These are phyloP conservation scores for Thelaira solivaga DNA, from an alignment of 2,888 invertebrate species.

Conservation along the genomic window DNA sequence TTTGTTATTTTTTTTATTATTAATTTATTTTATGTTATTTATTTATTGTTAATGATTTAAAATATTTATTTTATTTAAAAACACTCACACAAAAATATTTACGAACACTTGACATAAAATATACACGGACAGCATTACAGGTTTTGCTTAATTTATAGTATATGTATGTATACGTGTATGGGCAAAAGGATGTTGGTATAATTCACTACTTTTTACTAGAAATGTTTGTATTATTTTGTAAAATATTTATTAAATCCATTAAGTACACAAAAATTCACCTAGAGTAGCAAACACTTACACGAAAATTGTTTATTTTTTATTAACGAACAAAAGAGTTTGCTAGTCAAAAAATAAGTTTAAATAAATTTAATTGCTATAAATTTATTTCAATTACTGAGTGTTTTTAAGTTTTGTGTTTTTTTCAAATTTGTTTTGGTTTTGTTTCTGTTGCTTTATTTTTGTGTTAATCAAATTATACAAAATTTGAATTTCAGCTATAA, in stretches of 20 bases:
- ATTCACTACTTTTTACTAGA: background rate
- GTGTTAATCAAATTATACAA: constrained; percentile 5
- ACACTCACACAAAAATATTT: background rate
- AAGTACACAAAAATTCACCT: constrained; percentile 13
- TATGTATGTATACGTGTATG: background rate
- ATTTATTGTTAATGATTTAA: constrained; percentile 37
- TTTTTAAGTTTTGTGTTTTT: no score
- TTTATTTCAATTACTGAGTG: constrained; percentile 6
- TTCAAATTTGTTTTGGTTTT: no score
- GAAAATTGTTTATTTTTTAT: background rate
- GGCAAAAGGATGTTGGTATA: background rate
- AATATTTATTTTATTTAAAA: constrained; percentile 27
- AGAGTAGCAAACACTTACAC: background rate
- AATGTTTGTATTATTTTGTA: background rate
- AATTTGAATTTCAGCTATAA: constrained; percentile 24
- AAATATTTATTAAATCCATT: constrained; percentile 1
- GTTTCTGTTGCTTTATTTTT: background rate
- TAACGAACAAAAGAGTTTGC: background rate
- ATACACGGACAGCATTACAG: background rate
- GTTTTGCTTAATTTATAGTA: no score
- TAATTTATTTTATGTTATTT: constrained; percentile 3
- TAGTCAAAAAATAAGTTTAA: constrained; percentile 7
- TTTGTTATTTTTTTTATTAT: background rate
- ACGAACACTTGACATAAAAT: constrained; percentile 28
- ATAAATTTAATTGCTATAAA: constrained; percentile 31